Conservation (phyloP, 1,140 invertebrate species). For the Lethrus apterus region DNA sequence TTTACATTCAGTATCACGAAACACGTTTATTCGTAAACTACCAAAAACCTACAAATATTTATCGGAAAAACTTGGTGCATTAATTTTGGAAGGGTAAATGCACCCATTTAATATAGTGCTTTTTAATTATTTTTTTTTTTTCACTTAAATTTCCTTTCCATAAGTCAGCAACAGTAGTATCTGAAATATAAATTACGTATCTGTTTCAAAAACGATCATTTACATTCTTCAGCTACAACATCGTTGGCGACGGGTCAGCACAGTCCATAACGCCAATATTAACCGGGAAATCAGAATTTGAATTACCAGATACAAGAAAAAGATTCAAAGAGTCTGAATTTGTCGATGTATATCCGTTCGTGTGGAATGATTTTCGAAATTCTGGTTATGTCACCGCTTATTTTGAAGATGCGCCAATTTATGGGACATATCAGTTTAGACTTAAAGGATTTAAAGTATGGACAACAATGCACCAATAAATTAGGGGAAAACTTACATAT, state of each 20-base stretch:
- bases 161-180: too few relatives aligned
- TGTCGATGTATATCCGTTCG: conserved; percentile 75
- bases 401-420: conserved; percentile 76
- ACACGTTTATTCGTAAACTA: conserved; percentile 79
- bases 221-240: conserved; percentile 52
- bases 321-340: conserved; percentile 53
- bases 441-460: conserved; percentile 73
- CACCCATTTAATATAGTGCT: too few relatives aligned
- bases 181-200: neutral
- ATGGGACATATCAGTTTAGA: conserved; percentile 87
- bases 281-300: conserved; percentile 81
- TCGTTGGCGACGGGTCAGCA: conserved; percentile 91
- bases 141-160: too few relatives aligned
- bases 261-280: conserved; percentile 88
- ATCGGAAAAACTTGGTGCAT: conserved; percentile 54
- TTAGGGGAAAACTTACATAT: too few relatives aligned
- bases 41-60: conserved; percentile 75
- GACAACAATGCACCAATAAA: too few relatives aligned
- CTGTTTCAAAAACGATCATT: neutral
- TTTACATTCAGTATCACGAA: conserved; percentile 83
- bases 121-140: too few relatives aligned
- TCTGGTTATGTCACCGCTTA: conserved; percentile 70
- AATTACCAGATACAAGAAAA: conserved; percentile 79
- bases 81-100: conserved; percentile 53
- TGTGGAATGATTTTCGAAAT: conserved; percentile 67